Base-by-base conservation (phyloP, 2,113 vertebrate species). In the Tragelaphus imberbis region DNA sequence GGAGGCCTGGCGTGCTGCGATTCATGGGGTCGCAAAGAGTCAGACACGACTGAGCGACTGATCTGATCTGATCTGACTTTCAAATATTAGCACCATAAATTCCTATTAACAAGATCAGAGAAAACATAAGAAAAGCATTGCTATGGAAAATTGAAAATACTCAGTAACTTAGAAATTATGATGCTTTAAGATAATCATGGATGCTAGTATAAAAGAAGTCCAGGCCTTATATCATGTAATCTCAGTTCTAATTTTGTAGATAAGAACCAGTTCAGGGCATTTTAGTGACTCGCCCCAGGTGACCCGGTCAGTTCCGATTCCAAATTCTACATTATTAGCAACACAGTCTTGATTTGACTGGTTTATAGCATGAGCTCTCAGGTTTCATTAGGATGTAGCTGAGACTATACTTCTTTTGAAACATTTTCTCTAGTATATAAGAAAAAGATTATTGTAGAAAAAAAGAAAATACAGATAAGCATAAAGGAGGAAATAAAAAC, bases 381-480 rank as follows among this genome's bases (percentile, higher is more conserved):
- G 88, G 92, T 94, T 94, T 94, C 88, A 92, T 75, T 61, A 95
- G 94, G 53, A 63, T 36, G 91, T 7, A 61, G 27, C 33, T 92
- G 55, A 89, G 27, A 6, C 77, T 44, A 55, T 14, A 80, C 13
- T 16, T 79, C 40, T 79, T 92, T 81, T 68, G 44, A 88, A 88
- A 91, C 55, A 27, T 21, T 87, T 95, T 79, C 49, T 79, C 49
- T 44, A 79, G 51, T 79, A 56, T 92, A 84, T 47, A 82, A 77
- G 65, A 68, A 7, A 75, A 68, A 91, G 14, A 58, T 79, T 47
- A 68, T 53, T 59, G 27, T 14, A 84, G 30, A 23, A 89, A 77
- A 47, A 16, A 80, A 90, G 25, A 82, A 81, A 91, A 87, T 56
- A 30, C 16, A 84, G 17, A 91, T 49, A 79, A 36, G 28, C 25